Base-by-base conservation (phyloP, 2,113 vertebrate species). In the Solea solea region DNA sequence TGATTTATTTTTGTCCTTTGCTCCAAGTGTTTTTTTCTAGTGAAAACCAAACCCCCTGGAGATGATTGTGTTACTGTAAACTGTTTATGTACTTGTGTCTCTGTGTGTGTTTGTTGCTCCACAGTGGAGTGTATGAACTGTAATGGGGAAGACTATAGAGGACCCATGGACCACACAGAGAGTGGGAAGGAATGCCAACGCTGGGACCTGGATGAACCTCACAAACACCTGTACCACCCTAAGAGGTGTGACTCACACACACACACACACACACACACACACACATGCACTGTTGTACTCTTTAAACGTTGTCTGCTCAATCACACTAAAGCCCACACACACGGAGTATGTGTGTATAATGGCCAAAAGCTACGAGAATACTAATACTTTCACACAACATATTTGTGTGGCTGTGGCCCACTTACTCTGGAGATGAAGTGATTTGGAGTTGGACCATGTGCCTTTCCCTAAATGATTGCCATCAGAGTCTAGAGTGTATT, bases 151-250 rank as follows among this genome's bases (percentile, higher is more conserved):
- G 94, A 91, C 85, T 99, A 99, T 68, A 95, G 96, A 89, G 98
- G 98, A 62, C 96, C 96, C n/a, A 95, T 98, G 96, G 98, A 99
- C 94, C 96, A 95, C 85, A 98, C 97, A 0, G 95, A 98, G 80
- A 95, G 95, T 0, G 98, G 96, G 76, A 96, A 94, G 77, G 95
- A 95, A 88, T 99, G 97, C 78, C 98, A 99, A 85, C 96, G 98
- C 53, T 99, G 98, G 98, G 97, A 99, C 90, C 94, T 96, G 81
- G 94, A 96, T 72, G 95, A 93, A 60, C 98, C 97, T 44, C 97
- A 99, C 86, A 95, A 93, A 83, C 97, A 99, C 91, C 93, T 93
- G 88, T 97, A 96, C 90, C 93, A 96, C 71, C 96, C 96, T 46
- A 96, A 97, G 86, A 96, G 96, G 98, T 98, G 94, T 92, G 50